Conservation (phyloP, 2,888 invertebrate species). For the Volucella zonaria region DNA sequence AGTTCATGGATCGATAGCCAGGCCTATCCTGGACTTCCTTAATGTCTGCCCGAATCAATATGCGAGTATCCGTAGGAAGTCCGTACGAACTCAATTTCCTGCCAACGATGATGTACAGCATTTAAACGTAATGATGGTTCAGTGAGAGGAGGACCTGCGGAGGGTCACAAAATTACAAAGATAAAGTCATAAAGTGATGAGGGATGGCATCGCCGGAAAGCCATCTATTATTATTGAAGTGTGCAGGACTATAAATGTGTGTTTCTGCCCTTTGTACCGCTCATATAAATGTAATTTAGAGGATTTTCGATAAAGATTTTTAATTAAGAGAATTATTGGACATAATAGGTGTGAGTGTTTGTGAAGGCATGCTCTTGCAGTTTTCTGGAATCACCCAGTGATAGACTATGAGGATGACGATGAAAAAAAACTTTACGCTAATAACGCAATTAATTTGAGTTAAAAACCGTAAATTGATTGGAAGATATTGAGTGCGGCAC, state of each 20-base stretch:
- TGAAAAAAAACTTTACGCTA: background rate
- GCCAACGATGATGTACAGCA: background rate
- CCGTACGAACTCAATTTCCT: conserved; percentile 19
- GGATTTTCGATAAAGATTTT: conserved; percentile 2
- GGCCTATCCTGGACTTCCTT: background rate
- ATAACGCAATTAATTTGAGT: conserved; percentile 11
- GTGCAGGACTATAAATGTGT: background rate
- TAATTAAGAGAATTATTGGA: conserved; percentile 15
- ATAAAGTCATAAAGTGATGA: conserved; percentile 21
- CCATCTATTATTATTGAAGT: background rate
- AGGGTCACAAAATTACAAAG: background rate
- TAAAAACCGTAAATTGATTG: conserved; percentile 9
- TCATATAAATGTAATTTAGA: conserved; percentile 22
- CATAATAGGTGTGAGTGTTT: background rate
- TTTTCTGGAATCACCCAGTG: too few relatives aligned
- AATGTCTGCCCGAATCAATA: conserved; percentile 11
- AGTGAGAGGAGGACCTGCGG: conserved; percentile 3
- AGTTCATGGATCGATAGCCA: background rate
- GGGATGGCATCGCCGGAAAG: background rate
- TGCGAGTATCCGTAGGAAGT: too few relatives aligned
- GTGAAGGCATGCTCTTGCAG: too few relatives aligned
- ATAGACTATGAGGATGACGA: background rate
- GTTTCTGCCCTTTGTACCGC: background rate
- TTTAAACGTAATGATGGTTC: conserved; percentile 18
- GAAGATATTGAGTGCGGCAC: background rate